These are phyloP conservation scores for Rhinolophus ferrumequinum DNA, from an alignment of 2,113 vertebrate genomes.

Conservation along the genomic window DNA sequence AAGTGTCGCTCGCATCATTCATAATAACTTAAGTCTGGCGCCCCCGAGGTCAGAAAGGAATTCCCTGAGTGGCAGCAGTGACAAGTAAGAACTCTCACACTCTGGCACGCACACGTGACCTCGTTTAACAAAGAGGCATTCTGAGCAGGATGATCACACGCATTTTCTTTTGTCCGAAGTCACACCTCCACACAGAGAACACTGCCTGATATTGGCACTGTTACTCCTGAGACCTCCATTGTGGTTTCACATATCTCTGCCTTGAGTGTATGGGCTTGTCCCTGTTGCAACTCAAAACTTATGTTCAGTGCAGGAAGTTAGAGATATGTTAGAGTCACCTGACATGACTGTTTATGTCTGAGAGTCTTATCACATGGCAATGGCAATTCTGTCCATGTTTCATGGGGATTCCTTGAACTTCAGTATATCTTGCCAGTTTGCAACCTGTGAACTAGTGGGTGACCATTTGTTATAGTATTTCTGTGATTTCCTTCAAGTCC, in stretches of 20 bases:
- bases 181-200: background rate
- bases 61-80: background rate
- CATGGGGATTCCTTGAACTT: background rate
- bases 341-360: background rate
- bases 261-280: background rate
- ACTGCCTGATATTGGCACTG: background rate
- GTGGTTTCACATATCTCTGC: background rate
- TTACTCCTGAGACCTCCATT: background rate
- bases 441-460: background rate
- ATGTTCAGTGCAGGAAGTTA: background rate
- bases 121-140: background rate
- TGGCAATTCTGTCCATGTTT: background rate
- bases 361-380: background rate
- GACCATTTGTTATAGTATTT: background rate
- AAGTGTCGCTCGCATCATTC: background rate
- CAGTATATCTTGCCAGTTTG: background rate
- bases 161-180: background rate
- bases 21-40: background rate
- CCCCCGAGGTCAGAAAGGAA: background rate
- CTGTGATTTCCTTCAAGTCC: background rate
- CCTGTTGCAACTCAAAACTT: background rate
- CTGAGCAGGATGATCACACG: background rate
- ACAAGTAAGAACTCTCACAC: background rate
- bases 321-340: background rate
- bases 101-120: background rate